phyloP scores from a whole-genome alignment of 2,797 vertebrate genomes.

The Xenopus petersii region DNA sequence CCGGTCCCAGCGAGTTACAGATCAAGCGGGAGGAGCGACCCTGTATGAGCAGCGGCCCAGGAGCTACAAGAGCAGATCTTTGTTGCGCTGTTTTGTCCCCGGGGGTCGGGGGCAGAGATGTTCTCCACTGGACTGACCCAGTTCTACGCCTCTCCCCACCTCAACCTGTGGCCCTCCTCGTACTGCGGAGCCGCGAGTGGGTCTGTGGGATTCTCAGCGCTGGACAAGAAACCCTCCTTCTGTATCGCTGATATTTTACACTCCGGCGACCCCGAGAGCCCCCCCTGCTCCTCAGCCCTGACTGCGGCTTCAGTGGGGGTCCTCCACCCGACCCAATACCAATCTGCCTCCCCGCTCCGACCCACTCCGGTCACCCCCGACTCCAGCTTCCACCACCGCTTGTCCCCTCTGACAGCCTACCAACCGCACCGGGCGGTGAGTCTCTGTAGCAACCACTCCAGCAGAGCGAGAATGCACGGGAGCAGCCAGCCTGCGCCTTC shows the following conservation, averaged over 20 bases:
- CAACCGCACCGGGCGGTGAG: constrained; percentile 70
- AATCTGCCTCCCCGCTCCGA: constrained; percentile 76
- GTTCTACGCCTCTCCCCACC: constrained; percentile 93
- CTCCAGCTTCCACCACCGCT: constrained; percentile 74
- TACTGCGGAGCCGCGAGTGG: constrained; percentile 72
- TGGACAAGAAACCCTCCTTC: constrained; percentile 85
- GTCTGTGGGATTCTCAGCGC: constrained; percentile 12
- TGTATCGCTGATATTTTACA: constrained; percentile 97
- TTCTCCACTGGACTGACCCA: constrained; percentile 90
- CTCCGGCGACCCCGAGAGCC: constrained; percentile 76
- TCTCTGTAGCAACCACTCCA: constrained; percentile 62
- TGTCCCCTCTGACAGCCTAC: constrained; percentile 79
- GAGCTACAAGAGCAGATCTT: no score
- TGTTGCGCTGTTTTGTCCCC: no score
- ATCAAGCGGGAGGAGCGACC: no score
- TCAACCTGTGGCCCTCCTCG: constrained; percentile 92
- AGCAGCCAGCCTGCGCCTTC: constrained; percentile 76
- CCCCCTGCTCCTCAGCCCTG: constrained; percentile 77
- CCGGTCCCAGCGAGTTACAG: no score
- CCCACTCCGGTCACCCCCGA: constrained; percentile 85
- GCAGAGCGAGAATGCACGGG: constrained; percentile 64
- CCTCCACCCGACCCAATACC: constrained; percentile 68
- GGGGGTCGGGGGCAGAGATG: constrained; percentile 67
- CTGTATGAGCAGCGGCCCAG: no score
- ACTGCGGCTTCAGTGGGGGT: constrained; percentile 67